Base-by-base conservation (phyloP, 2,113 vertebrate species). In the Pygathrix nemaeus region DNA sequence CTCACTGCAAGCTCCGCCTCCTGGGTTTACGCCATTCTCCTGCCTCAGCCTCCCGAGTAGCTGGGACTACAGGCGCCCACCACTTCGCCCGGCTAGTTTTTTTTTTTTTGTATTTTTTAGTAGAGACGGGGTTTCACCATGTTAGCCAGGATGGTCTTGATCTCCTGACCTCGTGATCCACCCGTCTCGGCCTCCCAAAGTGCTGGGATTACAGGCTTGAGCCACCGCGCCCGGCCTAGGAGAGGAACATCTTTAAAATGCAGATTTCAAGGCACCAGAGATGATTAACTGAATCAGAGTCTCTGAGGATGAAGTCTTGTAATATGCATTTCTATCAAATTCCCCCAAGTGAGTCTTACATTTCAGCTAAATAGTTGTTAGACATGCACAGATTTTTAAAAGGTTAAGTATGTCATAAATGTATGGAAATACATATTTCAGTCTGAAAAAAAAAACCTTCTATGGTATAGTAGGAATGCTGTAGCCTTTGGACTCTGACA, bases 301-400 rank as follows among this genome's bases (percentile, higher is more conserved):
- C 20, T 84, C 61, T 85, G 57, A 50, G 17, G 21, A 5, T 27
- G 78, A 96, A 97, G 40, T 2, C 23, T 20, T 57, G 20, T 48
- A 43, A 82, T 68, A 72, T 38, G 5, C 25, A 76, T 89, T 94
- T 94, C 86, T 21, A 38, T 52, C 40, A 96, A 94, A 96, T 32
- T 75, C 27, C 17, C 21, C 23, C 43, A 89, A 90, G 59, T 17
- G 55, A 83, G 66, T 43, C n/a, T 72, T 82, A n/a, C 7, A 12
- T 45, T 92, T 96, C 10, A 38, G 25, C 55, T 91, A 48, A 50
- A 79, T 40, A 38, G 30, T 84, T 84, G 30, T 88, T 59, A 59
- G 23, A 80, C 1, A 16, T 91, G 35, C 27, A 85, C 35, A 48
- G 20, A 84, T 64, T 30, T 64, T 2, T 30, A 52, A 91, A 84